Base-by-base conservation (phyloP, 23 tunicate species). In the Corella eumyota region DNA sequence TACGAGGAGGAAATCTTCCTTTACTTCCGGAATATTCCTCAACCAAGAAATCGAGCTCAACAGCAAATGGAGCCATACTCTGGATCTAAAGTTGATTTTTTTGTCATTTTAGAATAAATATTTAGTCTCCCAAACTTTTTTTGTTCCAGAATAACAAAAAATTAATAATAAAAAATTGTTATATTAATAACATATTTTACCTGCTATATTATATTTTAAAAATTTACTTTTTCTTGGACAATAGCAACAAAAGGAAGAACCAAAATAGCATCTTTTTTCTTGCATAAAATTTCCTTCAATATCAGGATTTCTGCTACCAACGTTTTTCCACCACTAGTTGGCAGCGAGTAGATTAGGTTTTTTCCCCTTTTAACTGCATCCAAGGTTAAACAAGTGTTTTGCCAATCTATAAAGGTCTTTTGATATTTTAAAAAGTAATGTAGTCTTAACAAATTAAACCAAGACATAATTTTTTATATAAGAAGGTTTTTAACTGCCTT, bases 1-100 rank as follows among this genome's bases (percentile, higher is more conserved):
- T 79, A 19, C 66, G 40, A 11, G 97, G 97, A 2, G 97, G 97
- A 25, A 73, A 68, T 32, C 73, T 68, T 46, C 97, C 97, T 62
- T 80, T 90, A 22, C 97, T 56, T 13, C 75, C 97, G 26, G 97
- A 90, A 67, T 90, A 90, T 48, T 90, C 97, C 62, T 90, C 97
- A 13, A 90, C 76, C 0, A 90, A 31, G 51, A 90, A 90, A 25
- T 62, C 90, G 27, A 73, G 59, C 31, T 77, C 80, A 30, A 80
- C 69, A n/a, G 86, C 85, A 65, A 77, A 77, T 52, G 70, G 72
- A 15, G 95, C 83, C 33, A 86, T 40, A 36, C 70, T 66, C 34
- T 83, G 75, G n/a, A 82, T 65, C 92, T 81, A 52, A 21, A 65
- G 56, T 23, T 9, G 20, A 35, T 11, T 32, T 17, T 25, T 51